Evolutionary conservation across 2,888 invertebrate genomes (phyloP), one percentile per base, ranked within the genome.

Genomic region (Spisula subtruncata): DNA sequence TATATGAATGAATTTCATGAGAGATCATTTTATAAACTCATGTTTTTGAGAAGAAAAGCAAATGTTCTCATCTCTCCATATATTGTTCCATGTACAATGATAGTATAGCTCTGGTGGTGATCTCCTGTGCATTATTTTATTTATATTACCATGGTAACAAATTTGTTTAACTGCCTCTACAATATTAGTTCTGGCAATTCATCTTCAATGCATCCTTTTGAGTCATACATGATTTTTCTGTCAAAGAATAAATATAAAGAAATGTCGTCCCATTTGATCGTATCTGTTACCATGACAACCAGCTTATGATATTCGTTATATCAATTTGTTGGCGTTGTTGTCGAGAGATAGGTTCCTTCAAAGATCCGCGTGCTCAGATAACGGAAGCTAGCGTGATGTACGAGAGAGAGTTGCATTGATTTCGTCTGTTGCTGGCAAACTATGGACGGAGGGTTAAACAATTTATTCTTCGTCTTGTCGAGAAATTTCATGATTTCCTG

Each of bases 131-230:
- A 81, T 86, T 83, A 86, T 66, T 83, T 89, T 86, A 86, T 86
- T 83, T 89, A 83, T 56, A 79, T 89, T 83, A 16, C 89, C 80
- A 86, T 86, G 81, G 86, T 41, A 86, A 86, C 89, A 80, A 79
- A 79, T 86, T 83, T 66, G 79, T 56, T 80, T 79, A 60, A 86
- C 79, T 83, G 56, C 41, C 41, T n/a, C n/a, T n/a, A 83, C 81
- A 75, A 71, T 83, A 83, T 80, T 86, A 79, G 83, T 89, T 86
- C 46, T 18, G 81, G 56, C 60, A 81, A 71, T 60, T 86, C 56
- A 81, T 66, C 81, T 66, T 54, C n/a, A n/a, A n/a, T 66, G 60
- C 48, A 75, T 80, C 56, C 66, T 71, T 83, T 88, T 83, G 80
- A 84, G 66, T 84, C 66, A 32, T 85, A 82, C 89, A 82, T 88